These are phyloP conservation scores for Protodeltote pygarga DNA, from an alignment of 2,888 invertebrate genomes.

Conservation along the genomic window DNA sequence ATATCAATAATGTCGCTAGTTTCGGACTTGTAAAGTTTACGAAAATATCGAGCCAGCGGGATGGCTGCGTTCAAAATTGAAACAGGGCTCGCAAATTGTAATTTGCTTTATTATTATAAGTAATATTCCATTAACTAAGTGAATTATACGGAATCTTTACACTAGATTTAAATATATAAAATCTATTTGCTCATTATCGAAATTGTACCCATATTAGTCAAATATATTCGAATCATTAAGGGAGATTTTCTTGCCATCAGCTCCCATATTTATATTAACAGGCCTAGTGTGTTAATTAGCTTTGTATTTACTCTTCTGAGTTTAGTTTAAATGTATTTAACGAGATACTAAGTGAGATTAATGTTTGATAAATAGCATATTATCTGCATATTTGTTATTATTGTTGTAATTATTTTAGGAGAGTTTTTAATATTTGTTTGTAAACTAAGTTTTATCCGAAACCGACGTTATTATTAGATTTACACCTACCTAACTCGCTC, in stretches of 20 bases:
- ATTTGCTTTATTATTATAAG: constrained; percentile 78
- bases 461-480: constrained; percentile 65
- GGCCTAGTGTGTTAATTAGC: constrained; percentile 70
- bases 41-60: constrained; percentile 31
- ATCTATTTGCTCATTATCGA: constrained; percentile 84
- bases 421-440: constrained; percentile 84
- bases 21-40: constrained; percentile 47
- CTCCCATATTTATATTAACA: constrained; percentile 51
- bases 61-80: constrained; percentile 46
- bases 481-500: constrained; percentile 51
- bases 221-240: constrained; percentile 61
- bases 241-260: constrained; percentile 34
- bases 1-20: constrained; percentile 25
- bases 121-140: constrained; percentile 85
- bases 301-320: constrained; percentile 65
- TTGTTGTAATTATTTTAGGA: constrained; percentile 85
- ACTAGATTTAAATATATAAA: constrained; percentile 77
- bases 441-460: constrained; percentile 71
- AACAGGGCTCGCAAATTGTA: constrained; percentile 63
- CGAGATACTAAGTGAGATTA: constrained; percentile 84
- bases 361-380: constrained; percentile 75
- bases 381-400: constrained; percentile 81
- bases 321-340: constrained; percentile 75
- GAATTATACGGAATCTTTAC: constrained; percentile 75
- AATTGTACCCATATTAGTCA: constrained; percentile 80